phyloP scores from a whole-genome alignment of 2,113 vertebrate genomes.

The Acinonyx jubatus region DNA sequence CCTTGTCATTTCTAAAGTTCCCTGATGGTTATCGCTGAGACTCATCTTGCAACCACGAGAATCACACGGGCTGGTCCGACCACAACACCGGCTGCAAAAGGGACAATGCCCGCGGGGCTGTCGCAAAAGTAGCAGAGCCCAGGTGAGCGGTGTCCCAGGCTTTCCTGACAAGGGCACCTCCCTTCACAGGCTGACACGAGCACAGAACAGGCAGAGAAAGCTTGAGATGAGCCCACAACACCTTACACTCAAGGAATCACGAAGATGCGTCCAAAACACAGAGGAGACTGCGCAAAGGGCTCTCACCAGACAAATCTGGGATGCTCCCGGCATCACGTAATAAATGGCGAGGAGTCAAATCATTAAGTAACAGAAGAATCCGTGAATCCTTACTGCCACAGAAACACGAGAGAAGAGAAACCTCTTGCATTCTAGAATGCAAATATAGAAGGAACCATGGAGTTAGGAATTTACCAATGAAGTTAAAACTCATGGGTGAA shows the following conservation, averaged over 20 bases:
- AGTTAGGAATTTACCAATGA: neutral
- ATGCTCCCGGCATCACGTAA: neutral
- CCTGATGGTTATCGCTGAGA: neutral
- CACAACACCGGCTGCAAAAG: neutral
- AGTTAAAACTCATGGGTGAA: neutral
- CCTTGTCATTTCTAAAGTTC: neutral
- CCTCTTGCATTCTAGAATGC: neutral
- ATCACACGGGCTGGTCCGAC: neutral
- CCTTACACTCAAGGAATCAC: neutral
- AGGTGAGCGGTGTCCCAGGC: neutral
- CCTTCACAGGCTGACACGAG: neutral
- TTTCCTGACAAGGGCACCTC: neutral
- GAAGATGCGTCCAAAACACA: neutral
- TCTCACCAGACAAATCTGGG: neutral
- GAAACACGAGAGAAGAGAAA: neutral
- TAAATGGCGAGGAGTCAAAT: neutral
- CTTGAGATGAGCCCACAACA: neutral
- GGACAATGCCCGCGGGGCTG: neutral
- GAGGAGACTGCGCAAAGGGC: neutral
- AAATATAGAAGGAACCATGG: neutral
- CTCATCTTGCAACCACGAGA: neutral
- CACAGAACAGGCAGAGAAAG: neutral
- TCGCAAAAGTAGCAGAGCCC: fast-evolving
- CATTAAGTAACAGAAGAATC: neutral
- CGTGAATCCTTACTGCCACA: neutral